These are phyloP conservation scores for Connochaetes taurinus DNA, from an alignment of 2,113 vertebrate genomes.

Conservation along the genomic window DNA sequence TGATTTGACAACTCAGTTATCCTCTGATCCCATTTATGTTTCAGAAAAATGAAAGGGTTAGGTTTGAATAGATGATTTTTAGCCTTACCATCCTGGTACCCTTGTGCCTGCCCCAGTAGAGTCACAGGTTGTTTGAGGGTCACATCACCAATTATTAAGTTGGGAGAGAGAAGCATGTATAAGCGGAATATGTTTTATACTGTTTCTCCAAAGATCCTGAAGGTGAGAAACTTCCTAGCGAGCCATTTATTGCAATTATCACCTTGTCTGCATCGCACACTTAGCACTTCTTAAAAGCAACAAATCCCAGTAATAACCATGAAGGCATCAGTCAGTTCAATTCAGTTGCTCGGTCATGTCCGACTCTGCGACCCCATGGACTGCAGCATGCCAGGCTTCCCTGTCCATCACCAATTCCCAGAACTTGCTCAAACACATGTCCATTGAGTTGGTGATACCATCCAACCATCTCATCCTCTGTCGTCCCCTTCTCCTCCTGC, in stretches of 20 bases:
- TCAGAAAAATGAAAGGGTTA: background rate
- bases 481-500: background rate
- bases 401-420: background rate
- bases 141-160: background rate
- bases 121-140: background rate
- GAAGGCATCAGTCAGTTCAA: background rate
- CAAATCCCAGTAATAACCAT: background rate
- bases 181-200: background rate
- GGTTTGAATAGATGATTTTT: background rate
- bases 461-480: background rate
- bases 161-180: background rate
- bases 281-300: background rate
- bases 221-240: background rate
- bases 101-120: background rate
- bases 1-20: background rate
- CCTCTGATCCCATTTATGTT: background rate
- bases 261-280: background rate
- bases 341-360: background rate
- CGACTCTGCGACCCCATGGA: background rate
- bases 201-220: background rate
- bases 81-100: background rate
- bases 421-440: background rate
- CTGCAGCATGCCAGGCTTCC: background rate
- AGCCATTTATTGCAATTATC: background rate
- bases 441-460: background rate